A percentile compares a stretch with the other conserved stretches of the same genome.
Evolutionary conservation across 2,888 invertebrate species (phyloP).

Genomic region (Phragmatobia fuliginosa): DNA sequence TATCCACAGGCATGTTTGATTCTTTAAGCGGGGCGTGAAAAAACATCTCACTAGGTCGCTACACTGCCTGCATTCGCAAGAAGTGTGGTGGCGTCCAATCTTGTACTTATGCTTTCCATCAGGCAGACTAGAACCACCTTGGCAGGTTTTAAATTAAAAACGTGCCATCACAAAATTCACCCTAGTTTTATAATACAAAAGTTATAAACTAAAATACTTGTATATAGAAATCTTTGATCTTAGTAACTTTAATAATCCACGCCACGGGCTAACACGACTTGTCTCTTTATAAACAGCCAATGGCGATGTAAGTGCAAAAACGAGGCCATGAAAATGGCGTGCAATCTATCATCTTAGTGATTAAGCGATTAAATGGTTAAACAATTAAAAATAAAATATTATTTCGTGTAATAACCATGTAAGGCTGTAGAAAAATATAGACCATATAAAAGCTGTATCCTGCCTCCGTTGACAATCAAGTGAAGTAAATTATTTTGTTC

Average conservation of each 20-base stretch:
- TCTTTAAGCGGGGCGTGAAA: no score
- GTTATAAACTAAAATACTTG: not conserved
- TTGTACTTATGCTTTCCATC: no score
- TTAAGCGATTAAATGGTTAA: constrained; percentile 20
- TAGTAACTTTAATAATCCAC: not conserved
- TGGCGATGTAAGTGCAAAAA: constrained; percentile 4
- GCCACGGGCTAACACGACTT: not conserved
- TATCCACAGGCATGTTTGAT: no score
- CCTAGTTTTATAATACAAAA: not conserved
- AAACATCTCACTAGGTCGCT: no score
- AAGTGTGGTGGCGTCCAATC: no score
- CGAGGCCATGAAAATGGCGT: constrained; percentile 21
- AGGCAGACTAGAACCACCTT: no score
- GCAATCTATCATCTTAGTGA: constrained; percentile 23
- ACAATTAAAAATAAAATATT: constrained; percentile 9
- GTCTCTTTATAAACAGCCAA: not conserved
- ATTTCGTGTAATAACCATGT: constrained; percentile 18
- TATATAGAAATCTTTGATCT: not conserved
- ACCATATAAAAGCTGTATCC: constrained; percentile 14
- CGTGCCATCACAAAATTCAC: no score
- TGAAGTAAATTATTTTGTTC: constrained; percentile 6
- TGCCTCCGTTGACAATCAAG: constrained; percentile 19
- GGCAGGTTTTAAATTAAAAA: no score
- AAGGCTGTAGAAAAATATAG: constrained; percentile 13
- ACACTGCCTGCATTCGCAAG: no score